Evolutionary conservation across 2,888 invertebrate species (phyloP), one percentile per base, ranked within the genome.

Genomic region (Chloroclysta siterata): DNA sequence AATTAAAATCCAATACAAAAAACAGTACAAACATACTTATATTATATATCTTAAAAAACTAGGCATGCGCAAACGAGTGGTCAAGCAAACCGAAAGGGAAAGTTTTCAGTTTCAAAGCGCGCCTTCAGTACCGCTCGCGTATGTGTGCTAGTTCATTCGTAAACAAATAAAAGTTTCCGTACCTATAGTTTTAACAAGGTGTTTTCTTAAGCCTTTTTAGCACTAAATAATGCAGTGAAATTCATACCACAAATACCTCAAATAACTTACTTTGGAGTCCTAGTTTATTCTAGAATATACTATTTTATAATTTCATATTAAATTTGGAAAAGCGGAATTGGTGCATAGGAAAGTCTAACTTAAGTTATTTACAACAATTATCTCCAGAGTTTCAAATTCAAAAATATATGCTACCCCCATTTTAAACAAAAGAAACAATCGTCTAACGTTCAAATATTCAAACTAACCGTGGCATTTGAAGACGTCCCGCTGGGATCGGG

Each of bases 381-480:
- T n/a, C n/a, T n/a, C n/a, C n/a, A 22, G 22, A 22, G 22, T 22
- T 22, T 3, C 22, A 2, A 22, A 22, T 22, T 22, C 22, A 22
- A 22, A n/a, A 22, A 22, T 22, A 22, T 22, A 22, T 22, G 3
- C 22, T 22, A 5, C 33, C 0, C 1, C 6, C 33, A 6, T 39
- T 39, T 39, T 39, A 39, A 8, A 39, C 11, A 8, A 39, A 39
- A 39, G n/a, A 11, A 39, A 33, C 33, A 39, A 48, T 50, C 33
- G 44, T 44, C 42, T 58, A 54, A 68, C 47, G 53, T 58, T 42
- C 52, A 60, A 69, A 85, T 79, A 53, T 57, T 42, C 52, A 60
- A 69, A 85, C 79, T 78, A 86, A 85, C 79, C 78, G 86, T 88
- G 89, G 88, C 87, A 71, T 86, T 87, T 82, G 87, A 88, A 67